phyloP scores from a whole-genome alignment of 2,797 vertebrate genomes.

The Nannoperca obscura region DNA sequence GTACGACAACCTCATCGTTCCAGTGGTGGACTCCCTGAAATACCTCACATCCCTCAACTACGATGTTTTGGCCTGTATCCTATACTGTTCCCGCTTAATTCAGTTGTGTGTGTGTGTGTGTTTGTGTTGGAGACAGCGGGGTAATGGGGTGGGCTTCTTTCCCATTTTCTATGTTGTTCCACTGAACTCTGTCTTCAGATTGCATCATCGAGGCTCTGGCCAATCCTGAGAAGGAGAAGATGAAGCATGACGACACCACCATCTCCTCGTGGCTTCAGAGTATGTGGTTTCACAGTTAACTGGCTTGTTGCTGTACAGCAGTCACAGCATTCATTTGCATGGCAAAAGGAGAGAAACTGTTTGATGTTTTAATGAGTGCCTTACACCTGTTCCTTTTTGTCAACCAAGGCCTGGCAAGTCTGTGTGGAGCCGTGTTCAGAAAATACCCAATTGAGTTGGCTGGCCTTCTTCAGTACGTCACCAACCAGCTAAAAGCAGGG shows the following conservation, averaged over 20 bases:
- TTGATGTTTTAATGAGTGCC: slow-evolving; percentile 54
- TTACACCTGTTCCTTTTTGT: slow-evolving; percentile 40
- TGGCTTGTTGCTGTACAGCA: neutral
- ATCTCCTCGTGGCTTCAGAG: slow-evolving; percentile 99
- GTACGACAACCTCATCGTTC: slow-evolving; percentile 98
- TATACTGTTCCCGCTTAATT: slow-evolving; percentile 51
- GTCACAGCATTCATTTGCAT: slow-evolving; percentile 27
- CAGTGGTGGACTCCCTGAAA: slow-evolving; percentile 98
- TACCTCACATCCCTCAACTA: slow-evolving; percentile 99
- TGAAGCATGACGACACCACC: slow-evolving; percentile 99
- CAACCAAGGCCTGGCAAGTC: slow-evolving; percentile 92
- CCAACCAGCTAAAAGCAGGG: slow-evolving; percentile 98
- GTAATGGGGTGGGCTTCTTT: neutral
- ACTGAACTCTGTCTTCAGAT: slow-evolving; percentile 87
- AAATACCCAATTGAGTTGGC: slow-evolving; percentile 99
- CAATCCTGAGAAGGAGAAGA: slow-evolving; percentile 98
- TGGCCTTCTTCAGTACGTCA: slow-evolving; percentile 97
- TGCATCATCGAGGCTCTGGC: slow-evolving; percentile 99
- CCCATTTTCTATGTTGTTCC: slow-evolving; percentile 16
- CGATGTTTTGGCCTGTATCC: slow-evolving; percentile 99
- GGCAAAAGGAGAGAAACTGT: slow-evolving; percentile 29
- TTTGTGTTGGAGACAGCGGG: neutral
- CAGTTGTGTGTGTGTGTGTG: neutral
- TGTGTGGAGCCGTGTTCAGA: slow-evolving; percentile 97
- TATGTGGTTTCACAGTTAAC: slow-evolving; percentile 79